Base-by-base conservation (phyloP, 2,888 invertebrate species). In the Romanomermis culicivorax region DNA sequence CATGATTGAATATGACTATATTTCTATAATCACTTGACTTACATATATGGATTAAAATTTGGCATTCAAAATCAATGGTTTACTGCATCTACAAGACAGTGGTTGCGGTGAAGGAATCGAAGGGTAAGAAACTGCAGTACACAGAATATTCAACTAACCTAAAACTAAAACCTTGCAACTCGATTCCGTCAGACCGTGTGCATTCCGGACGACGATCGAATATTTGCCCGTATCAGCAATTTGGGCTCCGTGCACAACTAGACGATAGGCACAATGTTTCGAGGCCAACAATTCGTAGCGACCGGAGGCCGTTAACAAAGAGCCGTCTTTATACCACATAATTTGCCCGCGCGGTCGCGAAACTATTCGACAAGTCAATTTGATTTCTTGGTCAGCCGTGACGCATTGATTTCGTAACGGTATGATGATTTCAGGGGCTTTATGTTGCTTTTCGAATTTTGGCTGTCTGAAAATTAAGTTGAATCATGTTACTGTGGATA, bases 171-270 rank as follows among this genome's bases (percentile, higher is more conserved):
- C 58, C 45, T 54, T 42, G 53, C 60, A 60, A n/a, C 29, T 23
- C 24, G 20, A 49, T n/a, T 56, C n/a, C 2, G 48, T 52, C 2
- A 25, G 23, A 17, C 57, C 57, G 17, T 11, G n/a, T 48, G 47
- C 25, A 42, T 57, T 57, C 3, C n/a, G 26, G n/a, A 49, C 50
- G 27, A 56, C 56, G 2, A 59, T 52, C 30, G 59, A 61, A 55
- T 60, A 63, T 51, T 58, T 52, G 47, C 62, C 63, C 42, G 59
- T 53, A 14, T 60, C 59, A 25, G 55, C 58, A 27, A 61, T 51
- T 17, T 58, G 47, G 29, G 58, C 58, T 49, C 60, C 57, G 48
- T 61, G 54, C 23, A 58, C 25, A 20, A 57, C 54, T 36, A 56
- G 54, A 2, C 52, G 51, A 36, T 52, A 55, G 23, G 52, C 51